These are phyloP conservation scores for Phortica magna DNA, from an alignment of 2,888 invertebrate genomes.

Conservation along the genomic window DNA sequence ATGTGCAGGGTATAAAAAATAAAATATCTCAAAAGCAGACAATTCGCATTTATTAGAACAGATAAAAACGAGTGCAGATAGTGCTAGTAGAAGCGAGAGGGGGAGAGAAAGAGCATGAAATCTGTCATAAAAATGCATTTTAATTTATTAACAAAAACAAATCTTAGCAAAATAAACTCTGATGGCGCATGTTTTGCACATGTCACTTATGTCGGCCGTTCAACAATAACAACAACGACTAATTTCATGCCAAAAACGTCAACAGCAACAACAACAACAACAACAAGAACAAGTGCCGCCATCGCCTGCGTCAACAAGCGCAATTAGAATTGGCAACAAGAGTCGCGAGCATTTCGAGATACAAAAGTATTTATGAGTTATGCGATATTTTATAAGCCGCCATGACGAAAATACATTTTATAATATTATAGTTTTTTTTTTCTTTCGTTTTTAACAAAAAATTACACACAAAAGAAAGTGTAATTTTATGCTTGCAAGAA, in stretches of 20 bases:
- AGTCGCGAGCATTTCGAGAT: neutral
- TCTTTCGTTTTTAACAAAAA: neutral
- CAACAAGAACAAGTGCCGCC: slow-evolving; percentile 37
- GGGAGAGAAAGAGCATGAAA: slow-evolving; percentile 12
- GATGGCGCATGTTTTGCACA: slow-evolving; percentile 41
- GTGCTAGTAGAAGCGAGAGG: neutral
- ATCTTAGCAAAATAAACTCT: neutral
- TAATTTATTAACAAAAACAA: neutral
- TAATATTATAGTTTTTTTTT: neutral
- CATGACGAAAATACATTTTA: slow-evolving; percentile 31
- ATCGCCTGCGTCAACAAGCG: slow-evolving; percentile 62
- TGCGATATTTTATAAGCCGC: slow-evolving; percentile 23
- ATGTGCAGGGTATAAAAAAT: no score
- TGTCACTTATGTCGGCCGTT: slow-evolving; percentile 27
- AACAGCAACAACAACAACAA: slow-evolving; percentile 41
- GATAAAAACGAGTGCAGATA: no score
- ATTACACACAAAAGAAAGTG: slow-evolving; percentile 21
- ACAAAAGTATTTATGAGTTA: slow-evolving; percentile 22
- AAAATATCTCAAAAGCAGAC: no score
- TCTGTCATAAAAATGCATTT: neutral
- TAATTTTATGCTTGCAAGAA: neutral
- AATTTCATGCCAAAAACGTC: slow-evolving; percentile 66
- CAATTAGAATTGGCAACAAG: slow-evolving; percentile 45
- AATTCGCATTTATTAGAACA: no score
- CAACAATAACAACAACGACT: slow-evolving; percentile 62